These are phyloP conservation scores for Saccopteryx bilineata DNA, from an alignment of 2,113 vertebrate species.

Conservation along the genomic window DNA sequence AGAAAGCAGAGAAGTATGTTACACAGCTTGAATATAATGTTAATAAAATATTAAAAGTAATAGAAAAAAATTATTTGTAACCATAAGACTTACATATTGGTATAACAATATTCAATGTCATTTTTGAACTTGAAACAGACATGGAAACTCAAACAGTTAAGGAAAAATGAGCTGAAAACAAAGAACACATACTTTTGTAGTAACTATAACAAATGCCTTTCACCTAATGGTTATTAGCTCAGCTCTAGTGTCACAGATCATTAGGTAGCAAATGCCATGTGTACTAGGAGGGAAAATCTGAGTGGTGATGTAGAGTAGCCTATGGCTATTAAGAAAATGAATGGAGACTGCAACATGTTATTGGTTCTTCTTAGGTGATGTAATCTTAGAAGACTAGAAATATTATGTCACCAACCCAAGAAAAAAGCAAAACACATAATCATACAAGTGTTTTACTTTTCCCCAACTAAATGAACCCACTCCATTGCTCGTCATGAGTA, in stretches of 20 bases:
- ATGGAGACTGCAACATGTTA: not conserved
- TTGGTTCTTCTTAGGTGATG: conserved; percentile 58
- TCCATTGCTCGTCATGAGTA: not conserved
- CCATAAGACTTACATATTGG: conserved; percentile 6
- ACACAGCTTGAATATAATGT: conserved; percentile 47
- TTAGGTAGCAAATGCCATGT: conserved; percentile 49
- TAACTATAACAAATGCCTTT: conserved; percentile 34
- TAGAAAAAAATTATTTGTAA: conserved; percentile 55
- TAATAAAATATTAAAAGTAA: conserved; percentile 65
- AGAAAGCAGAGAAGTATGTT: conserved; percentile 46
- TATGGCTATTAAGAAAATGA: conserved; percentile 63
- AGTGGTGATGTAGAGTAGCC: not conserved
- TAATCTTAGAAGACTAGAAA: conserved; percentile 61
- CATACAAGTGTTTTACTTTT: conserved; percentile 66
- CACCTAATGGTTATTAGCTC: conserved; percentile 16
- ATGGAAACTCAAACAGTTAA: not conserved
- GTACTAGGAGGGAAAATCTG: conserved; percentile 20
- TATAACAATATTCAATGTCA: not conserved
- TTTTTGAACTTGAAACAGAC: conserved; percentile 59
- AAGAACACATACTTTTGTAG: conserved; percentile 30
- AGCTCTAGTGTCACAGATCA: conserved; percentile 21
- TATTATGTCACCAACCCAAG: not conserved
- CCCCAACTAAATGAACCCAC: not conserved
- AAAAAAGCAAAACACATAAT: conserved; percentile 40
- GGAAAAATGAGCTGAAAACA: conserved; percentile 16